A percentile compares a stretch with the other conserved stretches of the same genome.
Evolutionary conservation across 1,140 invertebrate species (phyloP).

Genomic region (Aporrectodea caliginosa): DNA sequence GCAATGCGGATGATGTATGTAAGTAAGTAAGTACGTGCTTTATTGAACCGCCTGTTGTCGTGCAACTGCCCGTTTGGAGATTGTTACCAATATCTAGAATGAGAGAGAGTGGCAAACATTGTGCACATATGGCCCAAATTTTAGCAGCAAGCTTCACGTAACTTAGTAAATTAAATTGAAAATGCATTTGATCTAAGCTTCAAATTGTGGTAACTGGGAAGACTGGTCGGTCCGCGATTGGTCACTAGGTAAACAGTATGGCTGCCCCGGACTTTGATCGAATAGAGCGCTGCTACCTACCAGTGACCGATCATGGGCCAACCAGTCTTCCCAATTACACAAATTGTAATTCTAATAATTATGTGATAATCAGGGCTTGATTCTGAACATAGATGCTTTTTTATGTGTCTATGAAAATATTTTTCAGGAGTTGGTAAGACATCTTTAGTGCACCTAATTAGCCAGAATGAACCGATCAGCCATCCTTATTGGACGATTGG

Average conservation of each 20-base stretch:
- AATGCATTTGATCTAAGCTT: too few species aligned
- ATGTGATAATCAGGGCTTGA: neutral
- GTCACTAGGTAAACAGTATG: too few species aligned
- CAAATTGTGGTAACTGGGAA: too few species aligned
- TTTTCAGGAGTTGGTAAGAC: constrained; percentile 86
- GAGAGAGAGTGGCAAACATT: too few species aligned
- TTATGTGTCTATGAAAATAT: constrained; percentile 25
- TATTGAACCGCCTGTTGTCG: neutral
- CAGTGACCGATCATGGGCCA: neutral
- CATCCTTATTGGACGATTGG: constrained; percentile 91
- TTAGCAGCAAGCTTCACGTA: too few species aligned
- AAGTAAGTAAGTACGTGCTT: too few species aligned
- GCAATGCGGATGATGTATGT: too few species aligned
- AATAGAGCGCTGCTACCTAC: neutral
- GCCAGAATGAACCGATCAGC: constrained; percentile 74
- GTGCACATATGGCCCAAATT: too few species aligned
- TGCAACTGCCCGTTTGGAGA: neutral
- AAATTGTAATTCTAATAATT: neutral
- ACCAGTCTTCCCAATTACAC: neutral
- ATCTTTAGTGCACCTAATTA: constrained; percentile 84
- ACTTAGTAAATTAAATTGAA: too few species aligned
- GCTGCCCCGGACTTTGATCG: neutral
- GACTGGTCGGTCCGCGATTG: too few species aligned
- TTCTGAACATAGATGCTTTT: neutral
- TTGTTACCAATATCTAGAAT: neutral